Evolutionary conservation across 1,140 invertebrate species (phyloP), one percentile per base, ranked within the genome.

Genomic region (Eubasilissa regina): DNA sequence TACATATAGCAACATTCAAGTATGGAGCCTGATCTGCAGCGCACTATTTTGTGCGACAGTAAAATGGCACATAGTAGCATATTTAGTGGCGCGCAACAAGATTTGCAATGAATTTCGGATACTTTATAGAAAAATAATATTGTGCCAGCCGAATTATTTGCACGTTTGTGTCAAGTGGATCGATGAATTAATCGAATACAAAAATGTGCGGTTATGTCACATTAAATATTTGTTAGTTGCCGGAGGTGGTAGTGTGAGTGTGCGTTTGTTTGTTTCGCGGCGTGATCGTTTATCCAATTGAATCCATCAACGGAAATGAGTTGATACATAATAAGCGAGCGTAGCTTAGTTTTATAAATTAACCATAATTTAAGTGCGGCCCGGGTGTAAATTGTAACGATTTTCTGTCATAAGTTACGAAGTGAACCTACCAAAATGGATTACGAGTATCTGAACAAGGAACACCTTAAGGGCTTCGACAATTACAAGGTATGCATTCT

Each of bases 381-480:
- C 45, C 17, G 10, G 21, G 43, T 75, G 48, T 19, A 73, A 77
- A 74, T 66, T 70, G 15, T 70, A 58, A 70, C 47, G 51, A 58
- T 72, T 72, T 70, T 70, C 48, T 58, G 66, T 70, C 44, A 78
- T 72, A 78, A 56, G 25, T 62, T 21, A 7, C 21, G 62, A 51
- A 78, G 51, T 78, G 60, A 60, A 77, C 43, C 68, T 21, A 48
- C 73, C 25, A 78, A 73, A 79, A 80, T 92, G 80, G 90, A 93
- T 85, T 89, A 90, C 70, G 90, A 94, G 85, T 97, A 97, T 87
- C 89, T 98, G 72, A 92, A 91, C 48, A 89, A 91, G 75, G 93
- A 96, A 83, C 95, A 97, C 85, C 91, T 98, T 55, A 90, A 93
- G 84, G 97, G 96, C 58, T 97, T 98, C 88, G 96, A 97, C 88